These are phyloP conservation scores for Strigamia crassipes DNA, from an alignment of 2,888 invertebrate species.

Conservation along the genomic window DNA sequence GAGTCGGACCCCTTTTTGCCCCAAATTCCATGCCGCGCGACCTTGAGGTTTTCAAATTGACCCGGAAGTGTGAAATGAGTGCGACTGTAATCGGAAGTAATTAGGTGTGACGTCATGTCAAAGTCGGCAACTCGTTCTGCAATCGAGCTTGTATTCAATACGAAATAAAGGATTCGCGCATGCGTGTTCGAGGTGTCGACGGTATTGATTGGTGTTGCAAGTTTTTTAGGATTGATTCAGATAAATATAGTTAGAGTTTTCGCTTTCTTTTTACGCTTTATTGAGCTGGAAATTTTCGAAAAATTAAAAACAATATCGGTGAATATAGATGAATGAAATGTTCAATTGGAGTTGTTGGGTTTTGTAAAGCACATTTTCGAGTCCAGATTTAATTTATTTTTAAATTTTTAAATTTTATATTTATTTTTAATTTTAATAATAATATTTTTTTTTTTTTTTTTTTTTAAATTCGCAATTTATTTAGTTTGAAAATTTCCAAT, in stretches of 20 bases:
- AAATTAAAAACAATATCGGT: no score
- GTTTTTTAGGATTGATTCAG: neutral
- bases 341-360: no score
- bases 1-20: neutral
- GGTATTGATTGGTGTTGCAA: neutral
- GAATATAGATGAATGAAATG: no score
- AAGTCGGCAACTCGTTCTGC: neutral
- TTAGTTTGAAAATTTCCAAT: neutral
- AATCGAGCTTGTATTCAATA: neutral
- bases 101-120: conserved; percentile 18
- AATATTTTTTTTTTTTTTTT: neutral
- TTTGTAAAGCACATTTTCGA: no score
- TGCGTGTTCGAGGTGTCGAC: neutral
- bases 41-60: neutral
- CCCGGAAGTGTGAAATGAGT: conserved; percentile 19
- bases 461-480: neutral
- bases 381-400: neutral
- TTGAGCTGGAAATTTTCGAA: no score
- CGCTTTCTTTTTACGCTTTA: neutral
- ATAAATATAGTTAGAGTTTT: neutral
- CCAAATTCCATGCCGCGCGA: neutral
- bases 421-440: neutral
- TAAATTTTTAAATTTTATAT: neutral
- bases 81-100: neutral
- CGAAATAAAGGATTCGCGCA: neutral